phyloP scores from a whole-genome alignment of 2,797 vertebrate genomes.

The Alauda arvensis region DNA sequence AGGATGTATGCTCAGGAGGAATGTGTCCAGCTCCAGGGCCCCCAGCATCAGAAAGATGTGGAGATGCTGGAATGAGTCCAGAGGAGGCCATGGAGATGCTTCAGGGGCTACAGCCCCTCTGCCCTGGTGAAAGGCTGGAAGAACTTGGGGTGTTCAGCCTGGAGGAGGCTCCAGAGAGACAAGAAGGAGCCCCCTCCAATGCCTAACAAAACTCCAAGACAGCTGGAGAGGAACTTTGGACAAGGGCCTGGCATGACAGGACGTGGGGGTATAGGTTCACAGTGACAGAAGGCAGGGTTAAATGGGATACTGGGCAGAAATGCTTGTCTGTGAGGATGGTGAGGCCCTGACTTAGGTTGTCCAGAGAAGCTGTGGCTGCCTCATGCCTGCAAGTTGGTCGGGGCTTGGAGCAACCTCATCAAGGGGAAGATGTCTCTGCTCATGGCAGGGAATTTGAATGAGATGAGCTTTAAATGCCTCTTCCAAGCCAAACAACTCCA shows the following conservation, averaged over 20 bases:
- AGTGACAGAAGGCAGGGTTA: background rate
- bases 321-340: background rate
- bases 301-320: background rate
- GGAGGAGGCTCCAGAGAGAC: background rate
- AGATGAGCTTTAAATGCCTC: background rate
- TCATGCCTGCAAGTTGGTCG: background rate
- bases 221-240: background rate
- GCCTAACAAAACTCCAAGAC: background rate
- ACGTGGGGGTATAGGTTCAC: accelerated
- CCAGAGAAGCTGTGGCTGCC: background rate
- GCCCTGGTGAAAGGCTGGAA: background rate
- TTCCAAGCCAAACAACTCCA: background rate
- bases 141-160: background rate
- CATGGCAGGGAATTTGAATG: background rate
- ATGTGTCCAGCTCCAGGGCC: background rate
- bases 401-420: background rate
- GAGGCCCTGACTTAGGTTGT: background rate
- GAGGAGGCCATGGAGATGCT: background rate
- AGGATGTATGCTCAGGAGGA: background rate
- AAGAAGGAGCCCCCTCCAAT: background rate
- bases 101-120: background rate
- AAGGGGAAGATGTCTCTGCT: background rate
- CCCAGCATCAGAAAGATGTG: background rate
- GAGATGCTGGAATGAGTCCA: background rate
- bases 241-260: background rate